Evolutionary conservation across 1,140 invertebrate species (phyloP), one percentile per base, ranked within the genome.

Genomic region (Drosophila yakuba): DNA sequence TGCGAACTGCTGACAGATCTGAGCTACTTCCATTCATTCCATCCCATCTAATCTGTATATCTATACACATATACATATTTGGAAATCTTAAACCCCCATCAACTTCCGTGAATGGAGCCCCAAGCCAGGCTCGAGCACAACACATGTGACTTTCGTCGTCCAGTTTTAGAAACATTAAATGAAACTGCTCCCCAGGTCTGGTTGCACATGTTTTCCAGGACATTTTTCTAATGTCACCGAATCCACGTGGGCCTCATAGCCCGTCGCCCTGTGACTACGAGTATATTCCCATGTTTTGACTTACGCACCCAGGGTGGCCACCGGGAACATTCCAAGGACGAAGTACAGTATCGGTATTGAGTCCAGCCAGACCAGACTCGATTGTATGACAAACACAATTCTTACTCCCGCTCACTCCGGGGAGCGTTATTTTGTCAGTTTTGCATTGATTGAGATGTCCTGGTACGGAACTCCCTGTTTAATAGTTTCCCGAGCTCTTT

Each of bases 381-480:
- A 47, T 54, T 74, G 69, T 74, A 48, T 74, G 69, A 63, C 69
- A 47, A 35, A 48, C 48, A 63, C 35, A 74, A 55, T 85, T 85
- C 85, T 81, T 78, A 86, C 82, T 85, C 61, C 57, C 52, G 47
- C 74, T 25, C 47, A 63, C 82, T 66, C 60, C 78, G 57, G 81
- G 81, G 61, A 73, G 43, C 59, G 25, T 59, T 45, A 10, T 17
- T 15, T 56, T 36, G 45, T 45, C 54, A 67, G 57, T 66, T 85
- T 74, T 77, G 75, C 83, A 88, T 88, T 86, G 83, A 86, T 88
- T 89, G 79, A 89, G 83, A 69, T 73, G 59, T 88, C 64, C 57
- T 62, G 23, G 47, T 25, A 28, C 7, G 6, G 14, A 38, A 5
- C 11, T 52, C 20, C 17, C 43, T 47, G 44, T 12, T 39, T 23